Base-by-base conservation (phyloP, 2,113 vertebrate species). In the Tragulus kanchil region DNA sequence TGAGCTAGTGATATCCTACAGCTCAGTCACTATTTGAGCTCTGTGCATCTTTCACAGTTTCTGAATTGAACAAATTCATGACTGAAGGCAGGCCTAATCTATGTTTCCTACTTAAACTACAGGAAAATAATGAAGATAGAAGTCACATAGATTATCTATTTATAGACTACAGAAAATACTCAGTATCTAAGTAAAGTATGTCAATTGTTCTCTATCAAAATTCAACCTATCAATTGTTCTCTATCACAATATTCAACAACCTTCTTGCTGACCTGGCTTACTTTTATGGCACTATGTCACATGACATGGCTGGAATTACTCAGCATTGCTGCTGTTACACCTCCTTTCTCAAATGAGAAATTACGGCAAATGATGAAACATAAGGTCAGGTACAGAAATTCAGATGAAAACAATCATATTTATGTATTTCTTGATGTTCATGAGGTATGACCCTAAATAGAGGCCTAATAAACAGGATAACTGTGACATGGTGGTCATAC, bases 81-180 rank as follows among this genome's bases (percentile, higher is more conserved):
- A 71, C 17, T 59, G 54, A 90, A 85, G 56, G 25, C 10, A 92
- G 23, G 48, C 42, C 58, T 65, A 78, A 88, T 19, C 79, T 75
- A 56, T 1, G 23, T 12, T 77, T 90, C 28, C 77, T 64, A 69
- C 36, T 85, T 86, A 75, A 84, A 31, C 23, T 16, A 88, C 0
- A 81, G 71, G 26, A 75, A 82, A n/a, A 15, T 58, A 85, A 81
- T 17, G 69, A 75, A 94, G 86, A 77, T 31, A 87, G 67, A 94
- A 79, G 77, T 15, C 69, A 6, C 16, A 58, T 64, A 90, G 59
- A 54, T 13, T 5, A 45, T 77, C 48, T 87, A 59, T 10, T 86
- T 77, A 73, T 1, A 95, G 26, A 79, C 50, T 45, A 75, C 3
- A 94, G 14, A 65, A 83, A 93, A 81, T 25, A 77, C 17, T 81